A percentile compares a stretch with the other conserved stretches of the same genome.
Conservation (phyloP, 2,797 vertebrate species). For the Propithecus deckenii region DNA sequence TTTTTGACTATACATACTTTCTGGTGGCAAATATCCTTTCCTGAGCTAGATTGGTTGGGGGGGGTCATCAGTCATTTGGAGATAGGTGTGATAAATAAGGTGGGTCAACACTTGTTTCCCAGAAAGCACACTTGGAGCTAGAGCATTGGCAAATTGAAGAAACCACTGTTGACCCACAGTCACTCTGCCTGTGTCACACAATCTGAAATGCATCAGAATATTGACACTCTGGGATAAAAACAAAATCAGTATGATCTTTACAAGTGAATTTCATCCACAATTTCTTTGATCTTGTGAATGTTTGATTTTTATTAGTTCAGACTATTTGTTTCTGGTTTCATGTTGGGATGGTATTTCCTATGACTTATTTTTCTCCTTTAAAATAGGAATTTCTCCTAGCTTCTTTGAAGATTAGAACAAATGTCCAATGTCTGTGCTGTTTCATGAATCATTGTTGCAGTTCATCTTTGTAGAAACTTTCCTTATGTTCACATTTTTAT, state of each 20-base stretch:
- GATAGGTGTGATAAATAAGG: neutral
- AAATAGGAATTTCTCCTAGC: neutral
- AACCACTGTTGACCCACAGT: neutral
- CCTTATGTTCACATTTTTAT: constrained; percentile 18
- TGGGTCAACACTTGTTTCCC: neutral
- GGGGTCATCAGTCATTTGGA: neutral
- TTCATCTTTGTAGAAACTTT: constrained; percentile 1
- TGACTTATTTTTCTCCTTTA: neutral
- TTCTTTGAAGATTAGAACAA: constrained; percentile 2
- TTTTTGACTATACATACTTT: neutral
- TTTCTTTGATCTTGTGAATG: constrained; percentile 2
- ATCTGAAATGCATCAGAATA: constrained; percentile 3
- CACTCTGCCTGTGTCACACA: neutral
- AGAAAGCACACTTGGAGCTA: neutral
- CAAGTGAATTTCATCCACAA: neutral
- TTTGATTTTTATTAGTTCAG: constrained; percentile 27
- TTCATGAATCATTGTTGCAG: neutral
- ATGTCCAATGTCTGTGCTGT: neutral
- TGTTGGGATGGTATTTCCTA: neutral
- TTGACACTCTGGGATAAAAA: neutral
- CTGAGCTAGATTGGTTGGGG: neutral
- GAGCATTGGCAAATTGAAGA: neutral
- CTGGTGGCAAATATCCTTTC: neutral
- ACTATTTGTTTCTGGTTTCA: neutral
- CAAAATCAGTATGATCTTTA: neutral